A percentile compares a stretch with the other conserved stretches of the same genome.
Conservation (phyloP, 2,888 invertebrate species). For the Drosophila helvetica region DNA sequence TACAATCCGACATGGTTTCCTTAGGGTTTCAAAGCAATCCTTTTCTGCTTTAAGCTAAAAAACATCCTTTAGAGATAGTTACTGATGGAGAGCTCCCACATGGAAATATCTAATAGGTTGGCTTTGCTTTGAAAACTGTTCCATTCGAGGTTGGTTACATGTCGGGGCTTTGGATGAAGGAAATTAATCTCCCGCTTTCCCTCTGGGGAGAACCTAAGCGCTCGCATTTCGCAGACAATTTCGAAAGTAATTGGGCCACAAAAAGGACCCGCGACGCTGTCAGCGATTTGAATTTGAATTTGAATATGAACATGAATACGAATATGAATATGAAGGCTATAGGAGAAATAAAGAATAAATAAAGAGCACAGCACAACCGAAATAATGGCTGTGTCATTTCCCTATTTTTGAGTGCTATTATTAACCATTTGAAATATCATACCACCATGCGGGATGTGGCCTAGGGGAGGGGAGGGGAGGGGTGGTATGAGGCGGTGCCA, state of each 20-base stretch:
- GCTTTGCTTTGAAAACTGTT: not conserved
- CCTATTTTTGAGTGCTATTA: slow-evolving; percentile 74
- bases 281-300: slow-evolving; percentile 42
- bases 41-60: too few species aligned
- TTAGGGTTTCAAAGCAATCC: too few species aligned
- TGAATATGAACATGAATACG: slow-evolving; percentile 14
- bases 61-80: not conserved
- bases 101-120: not conserved
- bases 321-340: slow-evolving; percentile 20
- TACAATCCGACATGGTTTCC: too few species aligned
- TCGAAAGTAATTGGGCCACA: slow-evolving; percentile 70
- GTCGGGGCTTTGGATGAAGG: not conserved
- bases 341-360: slow-evolving; percentile 58
- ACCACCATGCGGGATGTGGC: slow-evolving; percentile 70
- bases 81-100: too few species aligned
- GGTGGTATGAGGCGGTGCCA: not conserved
- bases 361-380: slow-evolving; percentile 48
- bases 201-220: slow-evolving; percentile 58
- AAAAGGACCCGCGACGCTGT: slow-evolving; percentile 45
- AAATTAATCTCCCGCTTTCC: slow-evolving; percentile 15
- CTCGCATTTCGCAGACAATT: slow-evolving; percentile 71
- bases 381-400: slow-evolving; percentile 76
- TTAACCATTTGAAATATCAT: slow-evolving; percentile 79
- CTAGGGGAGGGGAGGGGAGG: too few species aligned
- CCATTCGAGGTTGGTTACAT: not conserved